These are phyloP conservation scores for Pelobates cultripes DNA, from an alignment of 2,797 vertebrate species.

Conservation along the genomic window DNA sequence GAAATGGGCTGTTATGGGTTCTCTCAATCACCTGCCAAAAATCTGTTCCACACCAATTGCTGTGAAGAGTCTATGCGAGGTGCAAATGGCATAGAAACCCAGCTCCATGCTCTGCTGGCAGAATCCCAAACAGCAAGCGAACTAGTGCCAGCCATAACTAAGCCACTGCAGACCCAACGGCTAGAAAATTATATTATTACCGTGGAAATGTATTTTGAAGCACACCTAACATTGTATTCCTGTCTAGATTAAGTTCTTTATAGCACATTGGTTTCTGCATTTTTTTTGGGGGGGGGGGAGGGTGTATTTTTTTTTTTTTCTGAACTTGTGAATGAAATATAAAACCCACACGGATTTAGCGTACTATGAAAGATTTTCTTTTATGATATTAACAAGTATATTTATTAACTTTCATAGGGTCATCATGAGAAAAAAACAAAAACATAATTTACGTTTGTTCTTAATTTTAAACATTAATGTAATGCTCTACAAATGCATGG, in stretches of 20 bases:
- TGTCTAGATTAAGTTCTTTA: neutral
- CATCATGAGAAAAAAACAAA: no score
- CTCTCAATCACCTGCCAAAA: slow-evolving; percentile 48
- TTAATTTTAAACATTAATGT: no score
- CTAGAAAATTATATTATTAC: neutral
- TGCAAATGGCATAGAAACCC: slow-evolving; percentile 28
- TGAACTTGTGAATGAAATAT: no score
- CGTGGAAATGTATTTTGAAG: neutral
- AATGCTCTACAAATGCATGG: no score
- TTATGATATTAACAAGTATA: no score
- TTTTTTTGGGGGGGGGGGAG: no score
- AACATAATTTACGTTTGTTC: no score
- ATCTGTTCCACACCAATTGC: slow-evolving; percentile 56
- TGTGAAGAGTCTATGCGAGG: slow-evolving; percentile 40
- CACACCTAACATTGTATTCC: neutral
- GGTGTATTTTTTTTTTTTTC: no score
- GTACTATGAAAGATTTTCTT: no score
- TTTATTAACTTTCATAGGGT: no score
- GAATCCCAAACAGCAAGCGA: slow-evolving; percentile 5
- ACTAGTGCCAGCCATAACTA: slow-evolving; percentile 9
- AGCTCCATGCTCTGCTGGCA: slow-evolving; percentile 13
- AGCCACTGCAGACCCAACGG: neutral
- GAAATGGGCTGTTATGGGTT: slow-evolving; percentile 59
- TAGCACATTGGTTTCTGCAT: neutral
- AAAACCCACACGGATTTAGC: no score